phyloP scores from a whole-genome alignment of 2,113 vertebrate species.

The Oenanthe oenanthe region DNA sequence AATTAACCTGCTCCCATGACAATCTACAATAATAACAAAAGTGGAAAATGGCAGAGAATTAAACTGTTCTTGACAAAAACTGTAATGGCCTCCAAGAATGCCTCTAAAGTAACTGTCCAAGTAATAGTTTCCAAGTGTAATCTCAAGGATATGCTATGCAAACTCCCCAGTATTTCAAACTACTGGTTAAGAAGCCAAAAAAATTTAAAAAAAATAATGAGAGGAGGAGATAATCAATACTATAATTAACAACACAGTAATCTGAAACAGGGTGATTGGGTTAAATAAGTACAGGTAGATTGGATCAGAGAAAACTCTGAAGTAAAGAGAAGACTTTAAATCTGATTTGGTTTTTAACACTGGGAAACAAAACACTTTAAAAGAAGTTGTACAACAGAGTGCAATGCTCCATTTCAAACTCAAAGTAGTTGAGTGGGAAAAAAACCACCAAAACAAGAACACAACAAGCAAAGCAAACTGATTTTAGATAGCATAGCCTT shows the following conservation, averaged over 20 bases:
- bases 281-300: not conserved
- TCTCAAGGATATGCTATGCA: constrained; percentile 38
- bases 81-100: constrained; percentile 58
- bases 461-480: not conserved
- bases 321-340: not conserved
- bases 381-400: not conserved
- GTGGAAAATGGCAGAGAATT: constrained; percentile 65
- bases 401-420: not conserved
- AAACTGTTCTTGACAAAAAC: constrained; percentile 67
- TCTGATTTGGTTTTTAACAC: not conserved
- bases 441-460: not conserved
- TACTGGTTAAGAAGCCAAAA: not conserved
- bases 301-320: not conserved
- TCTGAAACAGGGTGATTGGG: not conserved
- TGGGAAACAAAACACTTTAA: not conserved
- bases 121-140: constrained; percentile 26
- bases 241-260: not conserved
- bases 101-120: constrained; percentile 39
- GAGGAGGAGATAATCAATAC: not conserved
- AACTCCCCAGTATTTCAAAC: not conserved
- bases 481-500: constrained; percentile 30
- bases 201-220: not conserved
- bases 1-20: constrained; percentile 63
- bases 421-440: not conserved
- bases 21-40: constrained; percentile 53